A percentile compares a stretch with the other conserved stretches of the same genome.
Conservation (phyloP, 2,113 vertebrate species). For the Ifrita kowaldi region DNA sequence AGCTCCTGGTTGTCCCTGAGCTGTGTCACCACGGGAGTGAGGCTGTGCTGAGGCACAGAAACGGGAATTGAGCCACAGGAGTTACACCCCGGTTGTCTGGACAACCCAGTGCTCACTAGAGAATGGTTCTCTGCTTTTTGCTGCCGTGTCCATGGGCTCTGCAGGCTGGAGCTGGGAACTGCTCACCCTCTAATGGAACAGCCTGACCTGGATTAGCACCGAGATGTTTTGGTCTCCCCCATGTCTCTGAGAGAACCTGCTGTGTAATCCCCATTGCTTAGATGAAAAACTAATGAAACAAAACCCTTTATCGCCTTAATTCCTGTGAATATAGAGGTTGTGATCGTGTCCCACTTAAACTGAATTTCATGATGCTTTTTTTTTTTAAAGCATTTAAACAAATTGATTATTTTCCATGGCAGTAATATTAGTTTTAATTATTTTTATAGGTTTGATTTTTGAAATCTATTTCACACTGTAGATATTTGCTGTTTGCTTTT, state of each 20-base stretch:
- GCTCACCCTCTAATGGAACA: not conserved
- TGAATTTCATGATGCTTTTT: not conserved
- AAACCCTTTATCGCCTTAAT: slow-evolving; percentile 49
- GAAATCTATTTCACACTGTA: not conserved
- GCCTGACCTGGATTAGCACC: slow-evolving; percentile 11
- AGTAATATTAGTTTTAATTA: not conserved
- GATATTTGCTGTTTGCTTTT: not conserved
- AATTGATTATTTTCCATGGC: not conserved
- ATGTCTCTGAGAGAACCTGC: not conserved
- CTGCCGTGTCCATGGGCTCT: not conserved
- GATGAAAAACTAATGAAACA: slow-evolving; percentile 60
- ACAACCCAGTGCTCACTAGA: not conserved
- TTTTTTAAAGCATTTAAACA: not conserved
- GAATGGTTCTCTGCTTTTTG: not conserved
- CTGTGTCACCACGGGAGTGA: not conserved
- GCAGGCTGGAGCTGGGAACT: not conserved
- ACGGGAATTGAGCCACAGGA: not conserved
- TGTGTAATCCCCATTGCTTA: slow-evolving; percentile 52
- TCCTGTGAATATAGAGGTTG: not conserved
- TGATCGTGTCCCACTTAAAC: not conserved
- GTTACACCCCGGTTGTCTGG: not conserved
- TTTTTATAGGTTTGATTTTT: not conserved
- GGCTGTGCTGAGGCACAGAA: not conserved
- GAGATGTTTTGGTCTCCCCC: not conserved
- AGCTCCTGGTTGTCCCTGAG: not conserved